Conservation (phyloP, 2,888 invertebrate genomes). For the Zaprionus lineosus region DNA sequence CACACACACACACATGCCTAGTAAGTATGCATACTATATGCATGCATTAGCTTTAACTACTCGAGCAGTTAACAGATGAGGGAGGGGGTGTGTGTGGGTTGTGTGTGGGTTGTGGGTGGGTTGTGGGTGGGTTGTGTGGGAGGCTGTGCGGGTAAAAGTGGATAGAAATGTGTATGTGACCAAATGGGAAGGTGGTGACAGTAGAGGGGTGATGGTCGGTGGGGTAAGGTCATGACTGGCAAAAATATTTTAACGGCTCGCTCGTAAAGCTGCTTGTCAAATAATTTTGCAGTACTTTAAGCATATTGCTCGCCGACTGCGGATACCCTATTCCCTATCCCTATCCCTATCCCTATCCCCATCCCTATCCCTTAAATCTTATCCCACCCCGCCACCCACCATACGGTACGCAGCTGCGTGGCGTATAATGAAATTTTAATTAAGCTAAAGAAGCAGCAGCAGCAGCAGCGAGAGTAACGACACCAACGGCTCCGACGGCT, state of each 20-base stretch:
- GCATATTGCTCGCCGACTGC: slow-evolving; percentile 28
- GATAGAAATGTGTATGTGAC: no score
- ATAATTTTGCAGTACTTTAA: slow-evolving; percentile 68
- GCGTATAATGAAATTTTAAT: slow-evolving; percentile 71
- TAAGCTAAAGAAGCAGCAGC: slow-evolving; percentile 55
- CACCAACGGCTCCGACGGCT: not conserved
- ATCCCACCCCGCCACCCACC: no score
- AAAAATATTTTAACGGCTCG: slow-evolving; percentile 65
- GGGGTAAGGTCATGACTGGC: no score
- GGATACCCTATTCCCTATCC: no score
- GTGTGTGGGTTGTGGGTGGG: no score
- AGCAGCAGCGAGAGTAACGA: slow-evolving; percentile 52
- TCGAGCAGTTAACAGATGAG: slow-evolving; percentile 61
- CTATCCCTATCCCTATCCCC: no score
- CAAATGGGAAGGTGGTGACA: not conserved
- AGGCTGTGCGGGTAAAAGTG: no score
- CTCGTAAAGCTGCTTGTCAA: slow-evolving; percentile 71
- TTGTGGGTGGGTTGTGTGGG: no score
- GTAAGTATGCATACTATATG: slow-evolving; percentile 53
- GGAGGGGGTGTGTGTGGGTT: not conserved
- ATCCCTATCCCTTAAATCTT: no score
- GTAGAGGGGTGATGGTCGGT: not conserved
- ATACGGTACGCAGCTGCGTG: slow-evolving; percentile 21
- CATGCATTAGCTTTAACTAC: slow-evolving; percentile 64
- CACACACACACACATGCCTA: slow-evolving; percentile 1